These are phyloP conservation scores for Hestina assimilis DNA, from an alignment of 1,140 invertebrate genomes.

Conservation along the genomic window DNA sequence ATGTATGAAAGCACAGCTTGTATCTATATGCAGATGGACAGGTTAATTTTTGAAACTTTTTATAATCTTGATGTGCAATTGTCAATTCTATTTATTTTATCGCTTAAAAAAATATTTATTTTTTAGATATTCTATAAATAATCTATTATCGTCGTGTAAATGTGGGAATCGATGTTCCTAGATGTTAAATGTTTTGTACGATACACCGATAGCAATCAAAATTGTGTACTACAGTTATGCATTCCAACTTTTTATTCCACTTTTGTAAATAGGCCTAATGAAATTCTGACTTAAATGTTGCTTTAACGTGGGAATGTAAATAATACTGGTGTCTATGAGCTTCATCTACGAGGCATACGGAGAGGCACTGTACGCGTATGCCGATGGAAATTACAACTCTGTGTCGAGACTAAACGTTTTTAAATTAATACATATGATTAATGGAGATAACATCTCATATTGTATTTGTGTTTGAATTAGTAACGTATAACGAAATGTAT, in stretches of 20 bases:
- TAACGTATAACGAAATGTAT: slow-evolving; percentile 77
- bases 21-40: slow-evolving; percentile 34
- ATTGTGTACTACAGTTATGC: slow-evolving; percentile 65
- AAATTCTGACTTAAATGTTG: slow-evolving; percentile 65
- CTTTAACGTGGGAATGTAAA: slow-evolving; percentile 71
- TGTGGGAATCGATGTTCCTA: slow-evolving; percentile 72
- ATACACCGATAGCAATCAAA: slow-evolving; percentile 55
- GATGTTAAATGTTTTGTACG: slow-evolving; percentile 61
- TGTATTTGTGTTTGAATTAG: slow-evolving; percentile 77
- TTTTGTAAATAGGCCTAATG: slow-evolving; percentile 77
- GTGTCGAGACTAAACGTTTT: slow-evolving; percentile 65
- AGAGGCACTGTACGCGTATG: slow-evolving; percentile 47
- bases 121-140: slow-evolving; percentile 67
- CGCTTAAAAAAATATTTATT: slow-evolving; percentile 74
- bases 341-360: slow-evolving; percentile 34
- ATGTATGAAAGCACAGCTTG: slow-evolving; percentile 53
- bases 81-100: slow-evolving; percentile 73
- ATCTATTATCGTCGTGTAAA: slow-evolving; percentile 49
- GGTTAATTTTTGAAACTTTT: slow-evolving; percentile 62
- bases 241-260: slow-evolving; percentile 76
- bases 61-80: slow-evolving; percentile 71
- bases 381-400: slow-evolving; percentile 52
- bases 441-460: slow-evolving; percentile 77
- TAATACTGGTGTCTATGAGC: slow-evolving; percentile 57
- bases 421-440: slow-evolving; percentile 62